Evolutionary conservation across 2,888 invertebrate species (phyloP), one percentile per base, ranked within the genome.

Genomic region (Deilephila elpenor): DNA sequence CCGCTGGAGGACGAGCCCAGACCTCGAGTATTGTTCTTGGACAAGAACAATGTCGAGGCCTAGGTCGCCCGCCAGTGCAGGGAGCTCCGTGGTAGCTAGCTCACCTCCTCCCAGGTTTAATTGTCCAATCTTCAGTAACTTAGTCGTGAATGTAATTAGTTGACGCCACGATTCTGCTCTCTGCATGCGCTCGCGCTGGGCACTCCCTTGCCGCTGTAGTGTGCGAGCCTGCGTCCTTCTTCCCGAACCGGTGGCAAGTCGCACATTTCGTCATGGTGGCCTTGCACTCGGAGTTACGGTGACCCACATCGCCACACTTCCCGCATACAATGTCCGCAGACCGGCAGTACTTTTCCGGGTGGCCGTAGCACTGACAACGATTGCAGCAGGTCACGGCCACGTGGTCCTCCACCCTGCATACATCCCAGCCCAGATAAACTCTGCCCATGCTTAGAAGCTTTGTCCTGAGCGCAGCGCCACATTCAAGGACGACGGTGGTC

Each of bases 281-380:
- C 59, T 70, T 60, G 73, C 84, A 85, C 0, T 73, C 76, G 0
- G 25, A 59, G 0, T 29, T 4, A 0, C 70, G 44, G 60, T 84
- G 84, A 0, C 84, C 84, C 0, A 51, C 11, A 0, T 74, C 79
- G 0, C 84, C 82, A 17, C 84, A 84, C 0, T 73, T 75, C 0
- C 79, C 79, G 25, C 85, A 85, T 0, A 71, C 74, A 1, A 17
- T 32, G 0, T 59, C 59, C 1, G 51, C 56, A 0, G 80, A 74
- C 3, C 78, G 17, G 60, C 84, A 85, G 44, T 76, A 78, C 3
- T 81, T 80, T 2, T 81, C 84, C 0, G 83, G 84, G 77, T 87
- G 83, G 0, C 86, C 86, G 34, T 84, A 85, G 19, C 6, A 5
- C 5, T 53, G 53, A 0, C 53, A 17, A 19, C 34, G 1, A 19